Conservation (phyloP, 2,113 vertebrate species). For the Chamaetylas fuelleborni region DNA sequence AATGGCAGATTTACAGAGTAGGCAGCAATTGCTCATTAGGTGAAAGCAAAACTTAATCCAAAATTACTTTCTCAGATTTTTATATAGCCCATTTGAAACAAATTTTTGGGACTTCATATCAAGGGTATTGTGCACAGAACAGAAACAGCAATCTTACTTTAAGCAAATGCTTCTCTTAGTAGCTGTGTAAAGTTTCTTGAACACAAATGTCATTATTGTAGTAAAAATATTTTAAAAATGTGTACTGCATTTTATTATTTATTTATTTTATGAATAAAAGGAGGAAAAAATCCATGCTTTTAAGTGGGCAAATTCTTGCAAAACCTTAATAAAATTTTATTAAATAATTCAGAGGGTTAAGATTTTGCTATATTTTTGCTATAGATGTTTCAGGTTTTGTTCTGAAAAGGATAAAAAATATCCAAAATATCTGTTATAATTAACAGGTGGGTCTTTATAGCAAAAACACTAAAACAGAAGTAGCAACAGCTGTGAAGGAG, state of each 20-base stretch:
- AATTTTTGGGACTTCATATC: neutral
- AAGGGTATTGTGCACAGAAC: neutral
- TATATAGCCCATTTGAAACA: neutral
- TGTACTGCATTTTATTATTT: neutral
- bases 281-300: neutral
- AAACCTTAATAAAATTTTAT: neutral
- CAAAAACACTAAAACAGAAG: slow-evolving; percentile 59
- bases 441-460: slow-evolving; percentile 61
- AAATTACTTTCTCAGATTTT: neutral
- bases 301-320: neutral
- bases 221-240: neutral
- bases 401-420: slow-evolving; percentile 6
- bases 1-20: neutral
- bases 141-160: neutral
- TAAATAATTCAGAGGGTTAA: neutral
- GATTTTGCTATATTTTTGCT: neutral
- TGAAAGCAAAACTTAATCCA: slow-evolving; percentile 17
- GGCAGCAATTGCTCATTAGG: neutral
- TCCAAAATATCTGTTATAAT: slow-evolving; percentile 35
- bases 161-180: neutral
- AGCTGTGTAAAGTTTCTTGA: neutral
- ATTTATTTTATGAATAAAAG: neutral
- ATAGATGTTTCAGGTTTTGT: neutral
- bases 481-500: slow-evolving; percentile 68
- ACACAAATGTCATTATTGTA: neutral